Base-by-base conservation (phyloP, 2,797 vertebrate species). In the Xenentodon cancila region DNA sequence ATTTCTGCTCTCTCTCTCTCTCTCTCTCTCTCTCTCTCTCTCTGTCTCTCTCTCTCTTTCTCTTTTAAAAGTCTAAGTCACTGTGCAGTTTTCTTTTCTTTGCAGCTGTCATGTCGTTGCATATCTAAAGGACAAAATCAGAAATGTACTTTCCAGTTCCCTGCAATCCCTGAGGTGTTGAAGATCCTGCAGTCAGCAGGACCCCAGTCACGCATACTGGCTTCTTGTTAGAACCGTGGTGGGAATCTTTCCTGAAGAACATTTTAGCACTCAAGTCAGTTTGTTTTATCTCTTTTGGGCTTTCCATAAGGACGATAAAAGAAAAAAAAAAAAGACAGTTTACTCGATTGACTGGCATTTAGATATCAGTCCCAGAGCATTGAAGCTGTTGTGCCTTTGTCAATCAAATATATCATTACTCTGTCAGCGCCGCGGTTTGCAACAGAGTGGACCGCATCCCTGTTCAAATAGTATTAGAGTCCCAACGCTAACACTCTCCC, bases 351-450 rank as follows among this genome's bases (percentile, higher is more conserved):
- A 68, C 59, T 12, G 25, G 60, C 47, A 48, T 73, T 45, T 60
- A 58, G 54, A 68, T 79, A 72, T 84, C 77, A 71, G 50, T 40
- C 5, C n/a, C 20, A 3, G 56, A 0, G 40, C 79, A 81, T 84
- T 68, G 67, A 67, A 74, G 77, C 43, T 57, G 49, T 9, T 20
- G 6, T 59, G 21, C 37, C 46, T 73, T 80, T 71, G 22, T 76
- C 86, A 73, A 87, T 89, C 69, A 84, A 85, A 89, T 89, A 91
- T 89, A 84, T 82, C 70, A 88, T 88, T 75, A 80, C 70, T 73
- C 61, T 66, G 79, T 68, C 72, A 67, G 59, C 65, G 69, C 25
- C 34, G 46, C 73, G 70, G 75, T 59, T 30, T 71, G 76, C 85
- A 85, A 82, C 81, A 75, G 83, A 82, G 81, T 82, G 74, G 73